Base-by-base conservation (phyloP, 2,113 vertebrate genomes). In the Amphiprion ocellaris region DNA sequence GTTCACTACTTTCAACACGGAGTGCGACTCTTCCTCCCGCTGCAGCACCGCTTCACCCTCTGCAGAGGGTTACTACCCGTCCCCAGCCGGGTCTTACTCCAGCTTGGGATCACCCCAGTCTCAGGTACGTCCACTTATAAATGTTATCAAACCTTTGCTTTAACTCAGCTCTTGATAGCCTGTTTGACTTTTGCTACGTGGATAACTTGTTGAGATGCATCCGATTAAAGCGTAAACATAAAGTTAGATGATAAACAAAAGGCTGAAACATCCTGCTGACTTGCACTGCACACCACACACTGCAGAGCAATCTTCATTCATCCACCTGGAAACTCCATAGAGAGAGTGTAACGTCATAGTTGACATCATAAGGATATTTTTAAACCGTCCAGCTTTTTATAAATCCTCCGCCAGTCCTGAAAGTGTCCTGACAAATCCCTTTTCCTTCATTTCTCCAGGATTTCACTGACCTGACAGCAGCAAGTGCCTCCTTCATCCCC, bases 1-100 rank as follows among this genome's bases (percentile, higher is more conserved):
- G 98, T 98, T 96, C 85, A 96, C 95, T 44, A 91, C 89, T 79
- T 97, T 98, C 89, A 90, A 94, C 84, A 86, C 96, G 62, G 98
- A 99, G 49, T 96, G 97, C 87, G 98, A 98, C 83, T 88, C 96
- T 1, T 97, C 97, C 66, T 99, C 97, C 30, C 97, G 97, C 88
- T 99, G 97, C 94, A 99, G 97, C 93, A 98, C 96, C 76, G 97
- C 97, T 68, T 98, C 97, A 26, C 97, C 96, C 14, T 95, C 95
- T 14, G 95, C 92, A 56, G 97, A 98, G 49, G 94, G 94, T 55
- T 98, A 97, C 69, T 97, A 95, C 62, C 95, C 95, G 0, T 98
- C 97, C 1, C 92, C 94, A 6, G 96, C 96, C 0, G 96, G 96
- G 62, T 98, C 97, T 10, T 97, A 97, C 77, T 97, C 96, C 69